Evolutionary conservation across 2,888 invertebrate species (phyloP), one percentile per base, ranked within the genome.

Genomic region (Sycophila texana): DNA sequence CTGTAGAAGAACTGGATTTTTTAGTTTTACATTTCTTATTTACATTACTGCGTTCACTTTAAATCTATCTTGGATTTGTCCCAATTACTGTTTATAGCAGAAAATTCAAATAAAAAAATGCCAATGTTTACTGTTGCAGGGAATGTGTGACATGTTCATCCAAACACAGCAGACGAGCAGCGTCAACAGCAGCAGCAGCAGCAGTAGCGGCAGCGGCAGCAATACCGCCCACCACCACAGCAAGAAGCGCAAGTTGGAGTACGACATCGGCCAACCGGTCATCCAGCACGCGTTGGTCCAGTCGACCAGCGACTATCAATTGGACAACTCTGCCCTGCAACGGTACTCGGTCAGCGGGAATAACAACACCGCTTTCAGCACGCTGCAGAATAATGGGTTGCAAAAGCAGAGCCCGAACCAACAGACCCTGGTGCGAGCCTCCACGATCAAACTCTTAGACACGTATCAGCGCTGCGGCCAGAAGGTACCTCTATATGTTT

Each of bases 131-230:
- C 13, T 39, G 7, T 67, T 92, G 30, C 92, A 95, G 95, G 95
- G 95, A 94, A 94, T 94, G 95, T 95, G 94, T 95, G 95, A 95
- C 95, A 95, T 95, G 95, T 95, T 94, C 94, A 94, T 94, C 92
- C 93, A 92, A 92, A 92, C 93, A 91, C 93, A 93, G 89, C 92
- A 92, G 89, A 91, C 92, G 90, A 91, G 91, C 91, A 92, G 91
- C 91, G 91, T 91, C 90, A 91, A 90, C 90, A 91, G 87, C 90
- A 89, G 88, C 90, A 89, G 87, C 90, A 86, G 87, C 89, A 87
- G 87, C 87, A 86, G 89, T 86, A 85, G 85, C 84, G 87, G 88
- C 88, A 88, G 87, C 88, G 88, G 88, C 86, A 85, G 83, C 82
- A 85, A 81, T 84, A 85, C 84, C 84, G 86, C 84, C 88, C 90